Evolutionary conservation across 2,113 vertebrate genomes (phyloP), one percentile per base, ranked within the genome.

Genomic region (Isichthys henryi): DNA sequence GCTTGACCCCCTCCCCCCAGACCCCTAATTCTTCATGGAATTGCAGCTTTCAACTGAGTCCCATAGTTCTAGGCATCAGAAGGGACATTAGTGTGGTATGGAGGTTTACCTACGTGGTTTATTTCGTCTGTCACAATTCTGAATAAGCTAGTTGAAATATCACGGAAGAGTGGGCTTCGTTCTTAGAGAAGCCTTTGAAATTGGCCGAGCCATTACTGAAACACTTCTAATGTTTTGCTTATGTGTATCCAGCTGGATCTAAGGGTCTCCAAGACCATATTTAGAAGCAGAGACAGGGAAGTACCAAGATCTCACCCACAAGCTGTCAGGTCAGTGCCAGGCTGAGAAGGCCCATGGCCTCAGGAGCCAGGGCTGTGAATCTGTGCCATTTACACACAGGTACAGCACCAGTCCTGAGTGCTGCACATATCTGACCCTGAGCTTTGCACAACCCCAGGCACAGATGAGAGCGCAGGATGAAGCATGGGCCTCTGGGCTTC

Each of bases 161-260:
- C 49, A 66, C 13, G 62, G 87, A n/a, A 74, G 66, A 80, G 46
- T 50, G 21, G 11, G 80, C n/a, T 15, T 50, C 31, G 45, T 80
- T 80, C 13, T 17, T 15, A 50, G 45, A 88, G 27, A 39, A 80
- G 46, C 23, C 56, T 70, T 80, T 74, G 48, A 39, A 50, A 52
- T 21, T 19, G 3, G 46, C 46, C 87, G 48, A 88, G n/a, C n/a
- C 48, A 80, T 52, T n/a, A 77, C 66, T 49, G 15, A 80, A 88
- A 52, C 70, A 80, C 48, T 80, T 88, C 62, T 50, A 31, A 80
- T 88, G 48, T 88, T 80, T 88, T 80, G 17, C 88, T 50, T 80
- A 43, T 10, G 31, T 21, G 19, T 53, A 88, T 77, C 45, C 70
- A 74, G 48, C 70, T 9, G 48, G 62, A 80, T 31, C 7, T 66